These are phyloP conservation scores for Pseudopodoces humilis DNA, from an alignment of 2,113 vertebrate genomes.

Conservation along the genomic window DNA sequence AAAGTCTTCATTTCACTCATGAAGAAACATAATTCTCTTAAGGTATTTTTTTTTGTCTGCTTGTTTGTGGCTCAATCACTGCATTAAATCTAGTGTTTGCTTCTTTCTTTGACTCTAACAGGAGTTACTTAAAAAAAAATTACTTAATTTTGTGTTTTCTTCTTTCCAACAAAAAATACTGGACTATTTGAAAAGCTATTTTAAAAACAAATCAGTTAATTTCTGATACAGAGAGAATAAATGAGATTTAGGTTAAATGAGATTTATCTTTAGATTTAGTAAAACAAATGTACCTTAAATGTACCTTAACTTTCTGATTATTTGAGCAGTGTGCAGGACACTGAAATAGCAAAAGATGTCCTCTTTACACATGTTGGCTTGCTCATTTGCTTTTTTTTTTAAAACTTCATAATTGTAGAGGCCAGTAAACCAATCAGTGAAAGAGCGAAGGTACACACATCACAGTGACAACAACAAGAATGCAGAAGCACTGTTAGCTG, in stretches of 20 bases:
- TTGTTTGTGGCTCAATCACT: neutral
- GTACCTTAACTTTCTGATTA: neutral
- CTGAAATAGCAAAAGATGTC: neutral
- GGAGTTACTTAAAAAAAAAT: neutral
- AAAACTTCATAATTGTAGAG: neutral
- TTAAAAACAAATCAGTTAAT: neutral
- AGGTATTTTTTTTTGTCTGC: neutral
- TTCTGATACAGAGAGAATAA: neutral
- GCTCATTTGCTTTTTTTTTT: neutral
- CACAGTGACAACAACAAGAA: slow-evolving; percentile 71
- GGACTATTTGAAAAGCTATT: neutral
- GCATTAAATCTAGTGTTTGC: neutral
- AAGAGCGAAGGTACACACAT: slow-evolving; percentile 53
- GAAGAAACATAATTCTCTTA: neutral
- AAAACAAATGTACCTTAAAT: neutral
- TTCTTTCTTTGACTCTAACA: neutral
- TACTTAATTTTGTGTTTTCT: neutral
- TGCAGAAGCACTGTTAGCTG: slow-evolving; percentile 68
- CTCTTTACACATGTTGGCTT: neutral
- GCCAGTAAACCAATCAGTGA: slow-evolving; percentile 25
- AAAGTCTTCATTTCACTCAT: neutral
- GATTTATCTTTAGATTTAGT: neutral
- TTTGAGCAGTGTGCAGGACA: neutral
- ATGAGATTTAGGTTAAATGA: neutral
- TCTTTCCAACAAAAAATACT: neutral